Conservation (phyloP, 2,888 invertebrate species). For the Euplexia lucipara region DNA sequence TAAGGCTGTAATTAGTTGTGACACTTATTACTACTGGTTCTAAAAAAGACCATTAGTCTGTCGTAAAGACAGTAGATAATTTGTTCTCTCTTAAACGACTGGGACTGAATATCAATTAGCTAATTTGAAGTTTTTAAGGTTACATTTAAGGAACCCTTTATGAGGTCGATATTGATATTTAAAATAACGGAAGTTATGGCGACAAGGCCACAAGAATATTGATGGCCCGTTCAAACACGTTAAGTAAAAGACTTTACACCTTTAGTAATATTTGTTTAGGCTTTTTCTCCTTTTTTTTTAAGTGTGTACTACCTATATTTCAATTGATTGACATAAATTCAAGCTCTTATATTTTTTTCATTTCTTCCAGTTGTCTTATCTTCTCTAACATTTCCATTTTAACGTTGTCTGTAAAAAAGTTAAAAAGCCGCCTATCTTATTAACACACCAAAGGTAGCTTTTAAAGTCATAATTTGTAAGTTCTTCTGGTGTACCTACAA, state of each 20-base stretch:
- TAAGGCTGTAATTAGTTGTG: background rate
- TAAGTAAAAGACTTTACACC: background rate
- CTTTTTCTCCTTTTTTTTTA: no score
- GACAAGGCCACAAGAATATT: slow-evolving; percentile 33
- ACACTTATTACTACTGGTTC: slow-evolving; percentile 17
- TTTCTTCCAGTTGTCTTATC: no score
- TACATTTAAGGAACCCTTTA: slow-evolving; percentile 30
- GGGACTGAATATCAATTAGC: slow-evolving; percentile 22
- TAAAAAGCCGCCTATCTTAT: no score
- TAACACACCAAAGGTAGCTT: no score
- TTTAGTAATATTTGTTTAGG: no score
- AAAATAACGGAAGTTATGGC: slow-evolving; percentile 27
- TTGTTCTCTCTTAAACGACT: background rate
- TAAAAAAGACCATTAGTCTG: slow-evolving; percentile 11
- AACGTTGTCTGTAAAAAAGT: no score
- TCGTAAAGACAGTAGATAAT: slow-evolving; percentile 1
- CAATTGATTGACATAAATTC: no score
- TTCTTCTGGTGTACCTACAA: no score
- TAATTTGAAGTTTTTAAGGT: slow-evolving; percentile 28
- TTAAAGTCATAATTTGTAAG: no score
- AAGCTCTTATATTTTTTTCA: no score
- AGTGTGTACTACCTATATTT: no score
- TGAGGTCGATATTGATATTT: slow-evolving; percentile 10
- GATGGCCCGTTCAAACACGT: slow-evolving; percentile 10
- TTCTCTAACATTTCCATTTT: background rate